These are phyloP conservation scores for Uropetala carovei DNA, from an alignment of 2,888 invertebrate genomes.

Conservation along the genomic window DNA sequence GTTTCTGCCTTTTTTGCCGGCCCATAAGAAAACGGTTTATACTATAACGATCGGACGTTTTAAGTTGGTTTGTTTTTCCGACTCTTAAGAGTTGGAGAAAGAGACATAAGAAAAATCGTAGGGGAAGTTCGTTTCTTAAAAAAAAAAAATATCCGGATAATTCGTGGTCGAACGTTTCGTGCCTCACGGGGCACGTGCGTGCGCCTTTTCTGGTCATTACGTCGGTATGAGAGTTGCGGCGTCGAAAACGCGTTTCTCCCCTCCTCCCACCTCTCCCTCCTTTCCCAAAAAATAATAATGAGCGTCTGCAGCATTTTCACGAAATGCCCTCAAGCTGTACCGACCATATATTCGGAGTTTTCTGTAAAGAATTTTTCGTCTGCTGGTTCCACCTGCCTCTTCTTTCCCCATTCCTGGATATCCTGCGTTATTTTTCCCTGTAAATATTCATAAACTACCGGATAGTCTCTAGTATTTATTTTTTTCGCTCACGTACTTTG, in stretches of 20 bases:
- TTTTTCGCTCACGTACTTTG: not conserved
- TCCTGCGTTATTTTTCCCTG: not conserved
- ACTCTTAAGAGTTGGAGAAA: not conserved
- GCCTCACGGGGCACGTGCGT: constrained; percentile 49
- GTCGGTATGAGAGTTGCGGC: constrained; percentile 28
- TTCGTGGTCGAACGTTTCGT: constrained; percentile 10
- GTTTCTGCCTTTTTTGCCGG: too few species aligned
- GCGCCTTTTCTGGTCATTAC: constrained; percentile 18
- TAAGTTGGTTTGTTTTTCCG: not conserved
- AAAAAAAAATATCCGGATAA: constrained; percentile 42
- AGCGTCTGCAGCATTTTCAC: constrained; percentile 44
- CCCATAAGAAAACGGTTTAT: not conserved
- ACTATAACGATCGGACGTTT: not conserved
- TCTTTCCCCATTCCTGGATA: not conserved
- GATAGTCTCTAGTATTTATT: too few species aligned
- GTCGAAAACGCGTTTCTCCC: not conserved
- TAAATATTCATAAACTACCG: not conserved
- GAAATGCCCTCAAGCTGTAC: constrained; percentile 34
- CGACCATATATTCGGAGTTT: not conserved
- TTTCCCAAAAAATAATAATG: not conserved
- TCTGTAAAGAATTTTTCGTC: constrained; percentile 21
- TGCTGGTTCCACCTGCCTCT: constrained; percentile 30
- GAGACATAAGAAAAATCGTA: not conserved
- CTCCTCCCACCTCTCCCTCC: not conserved
- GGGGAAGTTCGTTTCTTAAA: not conserved